Conservation (phyloP, 2,797 vertebrate genomes). For the Urophycis tenuis region DNA sequence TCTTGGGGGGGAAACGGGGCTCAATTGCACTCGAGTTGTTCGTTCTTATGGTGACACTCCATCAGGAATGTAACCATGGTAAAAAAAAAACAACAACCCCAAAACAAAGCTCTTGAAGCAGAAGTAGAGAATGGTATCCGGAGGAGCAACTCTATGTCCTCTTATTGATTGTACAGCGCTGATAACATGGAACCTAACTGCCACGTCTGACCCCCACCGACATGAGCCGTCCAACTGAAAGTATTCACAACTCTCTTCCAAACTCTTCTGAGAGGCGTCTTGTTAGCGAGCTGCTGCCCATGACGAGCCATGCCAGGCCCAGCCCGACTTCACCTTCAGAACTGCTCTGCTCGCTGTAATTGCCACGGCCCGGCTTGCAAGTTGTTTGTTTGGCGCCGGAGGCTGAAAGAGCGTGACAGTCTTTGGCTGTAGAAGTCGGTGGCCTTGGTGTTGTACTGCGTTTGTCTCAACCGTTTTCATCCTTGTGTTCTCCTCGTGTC, state of each 20-base stretch:
- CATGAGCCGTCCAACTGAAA: background rate
- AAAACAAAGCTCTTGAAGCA: background rate
- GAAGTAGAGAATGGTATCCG: background rate
- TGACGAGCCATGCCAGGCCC: background rate
- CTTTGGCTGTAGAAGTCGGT: background rate
- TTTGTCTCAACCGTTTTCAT: conserved; percentile 12
- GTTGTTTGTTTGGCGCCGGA: background rate
- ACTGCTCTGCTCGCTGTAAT: background rate
- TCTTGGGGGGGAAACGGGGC: background rate
- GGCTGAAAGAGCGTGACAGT: too few species aligned
- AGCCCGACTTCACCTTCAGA: background rate
- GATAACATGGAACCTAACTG: background rate
- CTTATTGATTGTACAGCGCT: background rate
- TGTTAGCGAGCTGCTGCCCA: background rate
- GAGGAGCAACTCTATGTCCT: too few species aligned
- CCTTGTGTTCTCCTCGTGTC: background rate
- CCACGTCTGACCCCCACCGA: background rate
- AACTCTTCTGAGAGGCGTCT: background rate
- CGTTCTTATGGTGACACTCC: conserved; percentile 1
- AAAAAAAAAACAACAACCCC: too few species aligned
- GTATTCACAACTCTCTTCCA: background rate
- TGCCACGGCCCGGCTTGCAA: background rate
- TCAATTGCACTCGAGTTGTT: background rate
- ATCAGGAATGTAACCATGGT: background rate
- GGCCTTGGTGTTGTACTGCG: background rate